Percentiles rank a stretch among this genome's conserved stretches.
Evolutionary conservation across 2,888 invertebrate genomes (phyloP).

Genomic region (Pteria penguin): DNA sequence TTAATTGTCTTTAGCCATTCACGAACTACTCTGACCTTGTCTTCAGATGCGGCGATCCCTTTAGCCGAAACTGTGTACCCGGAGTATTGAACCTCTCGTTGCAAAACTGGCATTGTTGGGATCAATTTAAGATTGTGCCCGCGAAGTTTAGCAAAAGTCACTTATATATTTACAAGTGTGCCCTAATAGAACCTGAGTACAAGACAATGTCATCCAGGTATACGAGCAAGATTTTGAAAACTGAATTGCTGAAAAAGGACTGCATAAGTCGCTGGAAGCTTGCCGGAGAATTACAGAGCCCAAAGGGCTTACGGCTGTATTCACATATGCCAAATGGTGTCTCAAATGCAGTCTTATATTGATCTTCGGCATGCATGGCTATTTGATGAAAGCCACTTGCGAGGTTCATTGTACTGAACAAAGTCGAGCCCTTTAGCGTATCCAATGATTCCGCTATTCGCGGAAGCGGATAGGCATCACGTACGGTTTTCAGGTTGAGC

Average conservation of each 20-base stretch:
- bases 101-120: neutral
- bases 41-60: conserved; percentile 2
- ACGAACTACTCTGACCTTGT: conserved; percentile 7
- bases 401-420: conserved; percentile 22
- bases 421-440: neutral
- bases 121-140: too few species aligned
- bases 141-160: too few species aligned
- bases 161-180: too few species aligned
- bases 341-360: conserved; percentile 21
- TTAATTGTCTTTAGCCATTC: neutral
- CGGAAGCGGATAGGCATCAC: conserved; percentile 15
- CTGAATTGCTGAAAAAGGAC: neutral
- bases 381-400: conserved; percentile 21
- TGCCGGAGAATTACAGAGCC: conserved; percentile 12
- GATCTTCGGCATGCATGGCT: conserved; percentile 6
- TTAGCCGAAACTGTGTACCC: neutral
- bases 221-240: conserved; percentile 3
- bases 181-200: too few species aligned
- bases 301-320: conserved; percentile 17
- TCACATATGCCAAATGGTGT: conserved; percentile 17
- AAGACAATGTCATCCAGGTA: neutral
- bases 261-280: conserved; percentile 29
- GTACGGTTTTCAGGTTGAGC: neutral
- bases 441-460: conserved; percentile 19
- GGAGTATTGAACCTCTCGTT: neutral